phyloP scores from a whole-genome alignment of 2,888 invertebrate genomes.

The Oscheius sp. region DNA sequence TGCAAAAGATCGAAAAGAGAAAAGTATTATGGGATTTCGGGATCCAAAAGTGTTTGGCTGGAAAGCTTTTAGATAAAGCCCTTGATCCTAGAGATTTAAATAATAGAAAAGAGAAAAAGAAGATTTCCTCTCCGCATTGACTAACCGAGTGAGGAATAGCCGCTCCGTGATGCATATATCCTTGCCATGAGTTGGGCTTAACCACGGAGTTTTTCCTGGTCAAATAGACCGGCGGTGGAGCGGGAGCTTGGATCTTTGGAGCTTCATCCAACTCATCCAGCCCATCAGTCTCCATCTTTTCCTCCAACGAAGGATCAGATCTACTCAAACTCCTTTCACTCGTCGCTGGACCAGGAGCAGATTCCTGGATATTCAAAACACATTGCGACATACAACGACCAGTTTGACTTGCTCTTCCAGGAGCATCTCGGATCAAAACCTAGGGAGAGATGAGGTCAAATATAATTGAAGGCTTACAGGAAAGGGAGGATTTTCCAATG shows the following conservation, averaged over 20 bases:
- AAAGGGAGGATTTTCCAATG: neutral
- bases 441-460: neutral
- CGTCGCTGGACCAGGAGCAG: neutral
- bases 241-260: neutral
- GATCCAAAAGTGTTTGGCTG: no score
- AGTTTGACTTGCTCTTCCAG: neutral
- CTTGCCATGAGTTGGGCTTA: conserved; percentile 21
- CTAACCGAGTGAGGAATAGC: conserved; percentile 30
- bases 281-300: conserved; percentile 3
- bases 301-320: conserved; percentile 28
- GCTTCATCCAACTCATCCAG: neutral
- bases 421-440: neutral
- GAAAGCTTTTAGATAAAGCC: no score
- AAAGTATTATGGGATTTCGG: no score
- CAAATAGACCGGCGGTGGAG: conserved; percentile 27
- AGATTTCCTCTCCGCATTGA: no score
- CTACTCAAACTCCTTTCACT: conserved; percentile 26
- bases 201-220: conserved; percentile 24
- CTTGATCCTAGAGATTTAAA: no score
- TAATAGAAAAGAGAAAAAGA: neutral
- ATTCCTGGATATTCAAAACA: neutral
- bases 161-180: neutral
- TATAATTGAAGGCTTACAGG: neutral
- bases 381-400: conserved; percentile 25
- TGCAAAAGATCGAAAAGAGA: no score